Conservation (phyloP, 1,140 invertebrate genomes). For the Homarus americanus region DNA sequence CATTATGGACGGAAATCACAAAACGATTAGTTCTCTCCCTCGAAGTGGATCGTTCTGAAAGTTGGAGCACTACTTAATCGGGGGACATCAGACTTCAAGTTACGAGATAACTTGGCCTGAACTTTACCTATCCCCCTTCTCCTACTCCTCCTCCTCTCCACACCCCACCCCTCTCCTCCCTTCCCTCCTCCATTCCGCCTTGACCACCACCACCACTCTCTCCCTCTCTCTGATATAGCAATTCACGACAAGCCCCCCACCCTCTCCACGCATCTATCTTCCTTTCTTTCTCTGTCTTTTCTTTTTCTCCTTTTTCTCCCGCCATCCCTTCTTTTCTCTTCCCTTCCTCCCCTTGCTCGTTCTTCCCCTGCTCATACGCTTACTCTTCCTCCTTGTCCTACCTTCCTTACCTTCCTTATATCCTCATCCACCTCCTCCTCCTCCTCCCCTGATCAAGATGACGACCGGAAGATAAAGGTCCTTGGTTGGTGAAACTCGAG, state of each 20-base stretch:
- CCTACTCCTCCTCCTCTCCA: neutral
- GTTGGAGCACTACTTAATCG: slow-evolving; percentile 65
- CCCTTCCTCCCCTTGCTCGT: too few species aligned
- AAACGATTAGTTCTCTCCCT: slow-evolving; percentile 55
- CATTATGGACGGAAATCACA: slow-evolving; percentile 61
- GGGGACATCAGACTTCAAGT: slow-evolving; percentile 46
- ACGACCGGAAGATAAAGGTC: too few species aligned
- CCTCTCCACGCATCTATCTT: neutral
- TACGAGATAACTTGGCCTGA: slow-evolving; percentile 56
- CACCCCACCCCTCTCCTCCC: too few species aligned
- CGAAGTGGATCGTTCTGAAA: slow-evolving; percentile 60
- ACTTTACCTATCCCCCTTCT: slow-evolving; percentile 52
- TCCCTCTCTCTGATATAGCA: neutral
- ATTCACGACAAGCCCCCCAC: slow-evolving; percentile 4
- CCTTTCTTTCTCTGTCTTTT: neutral
- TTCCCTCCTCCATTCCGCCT: too few species aligned
- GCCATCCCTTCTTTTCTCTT: neutral
- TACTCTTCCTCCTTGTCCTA: neutral
- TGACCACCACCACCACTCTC: neutral
- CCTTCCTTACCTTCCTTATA: neutral
- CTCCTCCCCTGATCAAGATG: too few species aligned
- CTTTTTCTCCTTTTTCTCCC: neutral
- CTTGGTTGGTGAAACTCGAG: too few species aligned
- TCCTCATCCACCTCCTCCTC: neutral
- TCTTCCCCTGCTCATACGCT: neutral